Evolutionary conservation across 2,888 invertebrate genomes (phyloP).

Genomic region (Tricholauxania praeusta): DNA sequence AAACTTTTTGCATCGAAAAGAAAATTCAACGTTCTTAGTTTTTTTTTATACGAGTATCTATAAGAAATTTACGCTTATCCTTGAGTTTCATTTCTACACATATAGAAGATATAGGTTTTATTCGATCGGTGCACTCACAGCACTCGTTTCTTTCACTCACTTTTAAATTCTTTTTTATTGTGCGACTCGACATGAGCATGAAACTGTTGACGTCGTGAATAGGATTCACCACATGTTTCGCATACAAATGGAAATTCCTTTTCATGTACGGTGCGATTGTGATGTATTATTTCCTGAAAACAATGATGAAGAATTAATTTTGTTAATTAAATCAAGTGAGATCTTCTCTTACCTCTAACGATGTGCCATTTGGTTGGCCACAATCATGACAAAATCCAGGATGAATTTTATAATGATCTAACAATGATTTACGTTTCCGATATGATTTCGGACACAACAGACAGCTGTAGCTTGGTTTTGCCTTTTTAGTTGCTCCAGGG

Average conservation of each 20-base stretch:
- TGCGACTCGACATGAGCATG: conserved; percentile 68
- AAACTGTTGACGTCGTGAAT: conserved; percentile 67
- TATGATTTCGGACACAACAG: conserved; percentile 66
- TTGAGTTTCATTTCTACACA: conserved; percentile 27
- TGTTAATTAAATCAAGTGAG: not conserved
- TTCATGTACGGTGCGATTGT: conserved; percentile 65
- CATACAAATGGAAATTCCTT: conserved; percentile 68
- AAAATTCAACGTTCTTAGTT: no score
- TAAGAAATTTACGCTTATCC: conserved; percentile 47
- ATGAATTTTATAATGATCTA: conserved; percentile 67
- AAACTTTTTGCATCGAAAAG: no score
- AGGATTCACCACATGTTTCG: conserved; percentile 67
- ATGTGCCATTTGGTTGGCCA: conserved; percentile 65
- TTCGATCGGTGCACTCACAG: conserved; percentile 11
- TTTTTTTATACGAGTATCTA: conserved; percentile 20
- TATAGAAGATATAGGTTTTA: conserved; percentile 1
- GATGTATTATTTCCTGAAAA: conserved; percentile 64
- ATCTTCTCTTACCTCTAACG: conserved; percentile 58
- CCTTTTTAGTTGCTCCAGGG: conserved; percentile 55
- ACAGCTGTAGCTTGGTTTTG: conserved; percentile 65
- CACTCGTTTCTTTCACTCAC: conserved; percentile 57
- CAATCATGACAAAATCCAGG: conserved; percentile 68
- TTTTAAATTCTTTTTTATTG: conserved; percentile 68
- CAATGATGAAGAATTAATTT: not conserved
- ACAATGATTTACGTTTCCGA: conserved; percentile 65